Percentiles rank a stretch among this genome's conserved stretches.
Conservation (phyloP, 2,888 invertebrate species). For the Corbicula japonica region DNA sequence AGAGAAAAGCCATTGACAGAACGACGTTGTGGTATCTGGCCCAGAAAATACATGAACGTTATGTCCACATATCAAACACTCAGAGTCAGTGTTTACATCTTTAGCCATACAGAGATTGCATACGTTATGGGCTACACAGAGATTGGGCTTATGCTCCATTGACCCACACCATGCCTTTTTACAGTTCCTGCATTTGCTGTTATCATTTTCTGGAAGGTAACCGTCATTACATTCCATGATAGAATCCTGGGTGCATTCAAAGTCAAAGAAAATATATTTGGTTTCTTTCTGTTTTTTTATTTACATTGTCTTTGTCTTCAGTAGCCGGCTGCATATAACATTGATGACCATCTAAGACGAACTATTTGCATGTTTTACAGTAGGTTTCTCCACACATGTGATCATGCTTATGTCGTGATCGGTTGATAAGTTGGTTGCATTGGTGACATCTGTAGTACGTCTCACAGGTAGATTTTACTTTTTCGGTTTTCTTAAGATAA, state of each 20-base stretch:
- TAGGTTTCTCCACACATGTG: constrained; percentile 12
- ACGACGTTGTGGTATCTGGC: constrained; percentile 24
- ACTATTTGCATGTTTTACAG: constrained; percentile 20
- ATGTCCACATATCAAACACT: constrained; percentile 40
- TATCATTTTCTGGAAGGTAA: neutral
- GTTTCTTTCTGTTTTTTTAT: neutral
- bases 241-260: constrained; percentile 13
- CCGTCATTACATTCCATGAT: constrained; percentile 16
- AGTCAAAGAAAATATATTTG: constrained; percentile 25
- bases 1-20: constrained; percentile 65
- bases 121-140: constrained; percentile 58
- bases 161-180: constrained; percentile 39
- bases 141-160: constrained; percentile 50
- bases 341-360: constrained; percentile 11
- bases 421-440: constrained; percentile 19
- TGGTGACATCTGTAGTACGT: constrained; percentile 20
- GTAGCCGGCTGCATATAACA: constrained; percentile 17
- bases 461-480: constrained; percentile 3
- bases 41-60: constrained; percentile 48
- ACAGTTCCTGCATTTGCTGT: constrained; percentile 40
- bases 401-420: constrained; percentile 5
- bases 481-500: neutral
- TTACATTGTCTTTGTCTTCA: neutral
- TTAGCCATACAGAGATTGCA: constrained; percentile 41
- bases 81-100: constrained; percentile 15